Evolutionary conservation across 2,113 vertebrate genomes (phyloP).

Genomic region (Gavialis gangeticus): DNA sequence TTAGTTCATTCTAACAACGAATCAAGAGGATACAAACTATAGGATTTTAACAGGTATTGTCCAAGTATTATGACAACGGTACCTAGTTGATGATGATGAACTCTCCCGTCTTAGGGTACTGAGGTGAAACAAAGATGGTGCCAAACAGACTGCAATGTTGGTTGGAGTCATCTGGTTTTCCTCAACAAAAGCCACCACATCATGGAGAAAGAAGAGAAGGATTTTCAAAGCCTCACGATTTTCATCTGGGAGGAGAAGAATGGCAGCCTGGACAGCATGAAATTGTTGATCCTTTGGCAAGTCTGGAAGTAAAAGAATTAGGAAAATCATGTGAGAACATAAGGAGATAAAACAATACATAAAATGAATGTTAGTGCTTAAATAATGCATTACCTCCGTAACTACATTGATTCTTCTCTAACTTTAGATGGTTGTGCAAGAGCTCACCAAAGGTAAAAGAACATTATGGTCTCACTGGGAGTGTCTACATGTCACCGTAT

Average conservation of each 20-base stretch:
- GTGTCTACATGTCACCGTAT: too few species aligned
- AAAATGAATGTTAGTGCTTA: neutral
- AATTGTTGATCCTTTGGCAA: conserved; percentile 89
- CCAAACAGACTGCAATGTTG: conserved; percentile 90
- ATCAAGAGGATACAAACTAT: too few species aligned
- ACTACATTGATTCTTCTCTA: neutral
- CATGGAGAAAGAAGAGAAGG: conserved; percentile 86
- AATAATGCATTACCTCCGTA: neutral
- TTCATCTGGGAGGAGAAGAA: conserved; percentile 89
- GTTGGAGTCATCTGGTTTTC: conserved; percentile 93
- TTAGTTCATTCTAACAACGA: neutral
- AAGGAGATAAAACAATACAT: neutral
- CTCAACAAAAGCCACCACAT: conserved; percentile 85
- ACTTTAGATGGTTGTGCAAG: neutral
- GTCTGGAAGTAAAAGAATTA: conserved; percentile 64
- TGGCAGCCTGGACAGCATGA: conserved; percentile 85
- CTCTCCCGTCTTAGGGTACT: conserved; percentile 82
- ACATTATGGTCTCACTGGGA: too few species aligned
- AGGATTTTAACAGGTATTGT: too few species aligned
- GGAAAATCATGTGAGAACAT: rapidly evolving
- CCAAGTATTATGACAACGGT: neutral
- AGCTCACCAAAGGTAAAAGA: neutral
- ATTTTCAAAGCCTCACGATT: conserved; percentile 86
- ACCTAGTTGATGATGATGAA: conserved; percentile 78
- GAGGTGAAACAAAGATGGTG: conserved; percentile 91